Conservation (phyloP, 1,140 invertebrate genomes). For the Drosophila nannoptera region DNA sequence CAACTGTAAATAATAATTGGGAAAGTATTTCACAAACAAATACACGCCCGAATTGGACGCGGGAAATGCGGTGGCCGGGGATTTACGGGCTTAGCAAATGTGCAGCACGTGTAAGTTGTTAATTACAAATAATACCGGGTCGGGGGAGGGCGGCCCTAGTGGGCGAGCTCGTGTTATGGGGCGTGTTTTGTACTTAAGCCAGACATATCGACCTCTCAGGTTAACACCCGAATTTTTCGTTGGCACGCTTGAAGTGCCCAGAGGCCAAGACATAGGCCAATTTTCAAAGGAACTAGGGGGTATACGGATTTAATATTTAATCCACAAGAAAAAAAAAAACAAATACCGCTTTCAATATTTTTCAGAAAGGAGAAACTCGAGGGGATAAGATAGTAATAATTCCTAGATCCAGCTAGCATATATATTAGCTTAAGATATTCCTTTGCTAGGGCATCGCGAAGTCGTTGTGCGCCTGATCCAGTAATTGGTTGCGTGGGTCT, state of each 20-base stretch:
- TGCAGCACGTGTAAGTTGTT: constrained; percentile 72
- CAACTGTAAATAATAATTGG: constrained; percentile 61
- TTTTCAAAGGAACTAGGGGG: too few species aligned
- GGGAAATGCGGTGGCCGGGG: constrained; percentile 17
- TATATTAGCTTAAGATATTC: neutral
- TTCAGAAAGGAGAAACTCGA: too few species aligned
- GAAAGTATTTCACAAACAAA: constrained; percentile 31
- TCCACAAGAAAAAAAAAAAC: neutral
- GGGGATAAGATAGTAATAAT: too few species aligned
- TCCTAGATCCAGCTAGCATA: neutral
- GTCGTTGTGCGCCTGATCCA: neutral
- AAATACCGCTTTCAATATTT: too few species aligned
- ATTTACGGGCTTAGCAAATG: constrained; percentile 47
- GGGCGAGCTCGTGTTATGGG: neutral
- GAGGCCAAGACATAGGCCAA: too few species aligned
- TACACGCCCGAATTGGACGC: constrained; percentile 16
- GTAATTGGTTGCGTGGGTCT: neutral
- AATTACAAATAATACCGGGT: constrained; percentile 63
- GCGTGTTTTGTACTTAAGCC: constrained; percentile 34
- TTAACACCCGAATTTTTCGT: constrained; percentile 26
- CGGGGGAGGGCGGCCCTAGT: neutral
- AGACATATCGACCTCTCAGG: constrained; percentile 51
- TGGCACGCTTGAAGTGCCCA: neutral
- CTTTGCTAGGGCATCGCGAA: neutral
- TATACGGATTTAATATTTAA: too few species aligned